Evolutionary conservation across 1,140 invertebrate genomes (phyloP), one percentile per base, ranked within the genome.

Genomic region (Heliconius congener): DNA sequence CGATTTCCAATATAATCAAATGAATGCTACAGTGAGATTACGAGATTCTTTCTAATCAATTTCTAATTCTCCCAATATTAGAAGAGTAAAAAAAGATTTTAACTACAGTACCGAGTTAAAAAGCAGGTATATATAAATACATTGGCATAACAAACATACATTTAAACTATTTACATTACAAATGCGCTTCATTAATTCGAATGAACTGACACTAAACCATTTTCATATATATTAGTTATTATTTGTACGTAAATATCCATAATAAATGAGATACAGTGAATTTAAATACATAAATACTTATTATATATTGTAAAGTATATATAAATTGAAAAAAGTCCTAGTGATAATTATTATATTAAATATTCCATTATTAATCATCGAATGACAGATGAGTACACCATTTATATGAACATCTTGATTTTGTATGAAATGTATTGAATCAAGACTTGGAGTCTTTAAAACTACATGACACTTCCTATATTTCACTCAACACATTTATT

Each of bases 11-110:
- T 71, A 81, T 81, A 79, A 23, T 84, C 60, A 66, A 86, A 83
- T 74, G 77, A 82, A 81, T 72, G 72, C 83, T 83, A 84, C 75
- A 23, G 66, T 76, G 60, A 37, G 34, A 16, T 82, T 81, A 84
- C 66, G 81, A 84, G 83, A 83, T 83, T 84, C 83, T 79, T 83
- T 84, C 83, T 81, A 82, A 78, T 75, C 42, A 75, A 50, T 76
- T 37, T 80, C 50, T 73, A 66, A 52, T 9, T 76, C 30, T 70
- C 50, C 70, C 27, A 76, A 66, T 23, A 57, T 57, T 23, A 66
- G 27, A 57, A 23, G n/a, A 3, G 18, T 30, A 27, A 27, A 66
- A 66, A 66, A 66, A 66, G 11, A 57, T 55, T 70, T 71, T 37
- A 72, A 39, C 37, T 72, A 42, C 34, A 72, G n/a, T 34, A 34